A percentile compares a stretch with the other conserved stretches of the same genome.
These are phyloP conservation scores for Aythya baeri DNA, from an alignment of 2,113 vertebrate species.

Conservation along the genomic window DNA sequence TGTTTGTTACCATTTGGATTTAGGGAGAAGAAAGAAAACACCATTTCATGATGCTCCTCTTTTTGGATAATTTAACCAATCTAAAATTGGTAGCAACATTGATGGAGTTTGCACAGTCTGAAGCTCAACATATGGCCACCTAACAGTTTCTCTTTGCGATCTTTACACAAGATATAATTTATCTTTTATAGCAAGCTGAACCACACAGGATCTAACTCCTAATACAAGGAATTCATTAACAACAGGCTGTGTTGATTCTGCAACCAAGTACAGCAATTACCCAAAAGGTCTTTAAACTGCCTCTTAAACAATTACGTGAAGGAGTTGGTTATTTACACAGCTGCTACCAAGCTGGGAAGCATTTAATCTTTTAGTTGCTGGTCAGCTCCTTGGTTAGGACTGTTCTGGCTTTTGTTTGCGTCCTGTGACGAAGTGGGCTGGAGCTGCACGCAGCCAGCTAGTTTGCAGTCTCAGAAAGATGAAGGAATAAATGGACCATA, in stretches of 20 bases:
- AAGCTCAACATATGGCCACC: neutral
- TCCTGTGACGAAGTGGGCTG: neutral
- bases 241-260: neutral
- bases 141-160: neutral
- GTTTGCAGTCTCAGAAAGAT: neutral
- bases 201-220: neutral
- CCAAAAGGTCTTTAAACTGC: neutral
- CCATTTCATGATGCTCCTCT: neutral
- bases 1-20: neutral
- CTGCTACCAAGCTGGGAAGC: neutral
- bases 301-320: neutral
- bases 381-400: neutral
- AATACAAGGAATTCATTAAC: slow-evolving; percentile 12
- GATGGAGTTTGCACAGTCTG: neutral
- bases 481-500: neutral
- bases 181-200: neutral
- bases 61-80: neutral
- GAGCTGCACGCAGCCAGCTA: neutral
- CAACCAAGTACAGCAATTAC: neutral
- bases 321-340: neutral
- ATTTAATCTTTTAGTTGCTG: neutral
- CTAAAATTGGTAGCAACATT: neutral
- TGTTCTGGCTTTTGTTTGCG: neutral
- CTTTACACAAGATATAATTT: neutral
- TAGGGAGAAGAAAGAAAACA: neutral